A percentile compares a stretch with the other conserved stretches of the same genome.
Conservation (phyloP, 2,797 vertebrate genomes). For the Sphenodon punctatus region DNA sequence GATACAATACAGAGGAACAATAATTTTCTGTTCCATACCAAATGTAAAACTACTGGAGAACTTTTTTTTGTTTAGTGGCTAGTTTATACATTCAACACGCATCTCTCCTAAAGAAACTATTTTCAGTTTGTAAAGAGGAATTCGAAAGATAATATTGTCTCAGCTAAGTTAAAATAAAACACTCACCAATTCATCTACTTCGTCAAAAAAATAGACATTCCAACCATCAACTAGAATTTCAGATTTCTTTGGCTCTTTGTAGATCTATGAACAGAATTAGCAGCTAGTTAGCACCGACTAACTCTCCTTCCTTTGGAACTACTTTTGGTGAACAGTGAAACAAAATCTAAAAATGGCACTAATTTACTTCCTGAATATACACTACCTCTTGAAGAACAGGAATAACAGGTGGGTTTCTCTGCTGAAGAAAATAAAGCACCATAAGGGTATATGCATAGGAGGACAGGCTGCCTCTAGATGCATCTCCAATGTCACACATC, state of each 20-base stretch:
- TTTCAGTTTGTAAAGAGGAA: too few species aligned
- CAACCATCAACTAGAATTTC: slow-evolving; percentile 91
- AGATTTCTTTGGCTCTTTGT: slow-evolving; percentile 84
- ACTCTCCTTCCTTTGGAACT: background rate
- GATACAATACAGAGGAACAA: too few species aligned
- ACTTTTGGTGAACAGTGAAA: background rate
- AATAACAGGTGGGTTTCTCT: slow-evolving; percentile 90
- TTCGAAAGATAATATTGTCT: too few species aligned
- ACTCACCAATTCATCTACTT: slow-evolving; percentile 87
- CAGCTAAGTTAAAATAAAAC: too few species aligned
- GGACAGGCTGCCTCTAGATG: slow-evolving; percentile 93
- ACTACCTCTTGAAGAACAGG: slow-evolving; percentile 95
- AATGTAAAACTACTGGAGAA: background rate
- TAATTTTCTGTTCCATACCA: background rate
- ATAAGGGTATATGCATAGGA: slow-evolving; percentile 97
- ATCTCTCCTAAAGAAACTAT: background rate
- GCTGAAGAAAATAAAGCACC: slow-evolving; percentile 95
- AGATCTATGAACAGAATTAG: slow-evolving; percentile 82
- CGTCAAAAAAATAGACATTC: slow-evolving; percentile 93
- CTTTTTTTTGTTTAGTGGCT: background rate
- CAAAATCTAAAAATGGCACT: background rate
- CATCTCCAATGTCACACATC: slow-evolving; percentile 96
- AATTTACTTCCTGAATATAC: background rate
- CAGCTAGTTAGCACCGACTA: slow-evolving; percentile 46
- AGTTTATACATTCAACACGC: background rate